These are phyloP conservation scores for Pelobates cultripes DNA, from an alignment of 2,797 vertebrate genomes.

Conservation along the genomic window DNA sequence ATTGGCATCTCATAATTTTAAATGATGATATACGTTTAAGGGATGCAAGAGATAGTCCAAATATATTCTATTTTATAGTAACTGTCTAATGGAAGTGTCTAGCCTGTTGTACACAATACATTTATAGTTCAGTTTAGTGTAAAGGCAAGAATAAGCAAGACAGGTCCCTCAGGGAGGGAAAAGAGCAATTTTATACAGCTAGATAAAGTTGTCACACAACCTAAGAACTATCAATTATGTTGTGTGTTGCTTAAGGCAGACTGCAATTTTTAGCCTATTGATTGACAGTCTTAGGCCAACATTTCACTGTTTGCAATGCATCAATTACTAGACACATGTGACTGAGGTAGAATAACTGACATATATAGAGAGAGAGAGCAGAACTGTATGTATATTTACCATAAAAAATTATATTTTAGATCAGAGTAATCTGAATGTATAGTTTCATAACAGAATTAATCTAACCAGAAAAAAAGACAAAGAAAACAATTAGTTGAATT, in stretches of 20 bases:
- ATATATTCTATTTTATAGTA: slow-evolving; percentile 19
- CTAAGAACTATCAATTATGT: slow-evolving; percentile 49
- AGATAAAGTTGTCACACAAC: slow-evolving; percentile 56
- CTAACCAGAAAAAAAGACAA: no score
- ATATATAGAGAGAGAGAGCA: no score
- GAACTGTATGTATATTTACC: no score
- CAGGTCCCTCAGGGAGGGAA: slow-evolving; percentile 50
- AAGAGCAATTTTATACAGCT: slow-evolving; percentile 52
- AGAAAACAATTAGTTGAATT: no score
- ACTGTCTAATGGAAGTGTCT: slow-evolving; percentile 35
- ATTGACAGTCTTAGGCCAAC: slow-evolving; percentile 44
- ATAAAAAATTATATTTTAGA: no score
- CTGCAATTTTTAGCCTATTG: slow-evolving; percentile 44
- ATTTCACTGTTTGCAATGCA: slow-evolving; percentile 30
- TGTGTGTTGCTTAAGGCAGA: slow-evolving; percentile 51
- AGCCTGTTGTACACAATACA: background rate
- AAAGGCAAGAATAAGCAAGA: slow-evolving; percentile 55
- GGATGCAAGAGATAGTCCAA: background rate
- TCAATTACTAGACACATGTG: slow-evolving; percentile 34
- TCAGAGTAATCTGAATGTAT: no score
- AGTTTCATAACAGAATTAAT: no score
- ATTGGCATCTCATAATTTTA: no score
- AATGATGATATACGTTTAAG: no score
- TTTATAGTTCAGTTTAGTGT: slow-evolving; percentile 38
- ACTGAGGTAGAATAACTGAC: slow-evolving; percentile 3